Base-by-base conservation (phyloP, 2,888 invertebrate species). In the Embidobia sp. region DNA sequence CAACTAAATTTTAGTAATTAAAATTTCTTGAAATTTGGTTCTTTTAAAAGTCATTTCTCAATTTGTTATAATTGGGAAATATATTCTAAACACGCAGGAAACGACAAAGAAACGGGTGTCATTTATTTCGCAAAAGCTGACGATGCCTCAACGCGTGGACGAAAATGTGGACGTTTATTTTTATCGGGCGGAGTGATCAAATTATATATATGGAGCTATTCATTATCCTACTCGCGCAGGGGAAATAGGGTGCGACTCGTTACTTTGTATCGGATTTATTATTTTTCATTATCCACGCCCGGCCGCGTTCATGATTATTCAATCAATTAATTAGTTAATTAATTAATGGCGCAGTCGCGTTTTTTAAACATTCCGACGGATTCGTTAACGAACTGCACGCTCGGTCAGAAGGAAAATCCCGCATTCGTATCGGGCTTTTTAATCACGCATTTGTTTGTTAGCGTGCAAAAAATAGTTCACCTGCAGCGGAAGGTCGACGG, bases 211-310 rank as follows among this genome's bases (percentile, higher is more conserved):
- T 35, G 15, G 6, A 42, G 15, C 57, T 57, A 44, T 42, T 44
- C 44, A 44, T 59, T 59, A 46, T 11, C 16, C 31, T 16, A 33
- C 10, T 10, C 6, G 11, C 15, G 2, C 35, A 10, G n/a, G 15
- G 46, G 53, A 57, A 46, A 57, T 15, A 19, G 57, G 42, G 44
- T 44, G 57, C 42, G 26, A 57, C 57, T 57, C 44, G 44, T 44
- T 59, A 13, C 57, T 26, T 59, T 15, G 26, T 19, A 44, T 44
- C 26, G 31, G 19, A 57, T 57, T 57, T 59, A 26, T 59, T 59
- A 59, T 29, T 29, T 29, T 59, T 46, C 46, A 59, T 59, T 59
- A 59, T 46, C 33, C 22, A 46, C 57, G 6, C 22, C 13, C 13
- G 7, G n/a, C n/a, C n/a, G n/a, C n/a, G n/a, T n/a, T n/a, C 6